These are phyloP conservation scores for Brachystomella parvula DNA, from an alignment of 1,140 invertebrate genomes.

Conservation along the genomic window DNA sequence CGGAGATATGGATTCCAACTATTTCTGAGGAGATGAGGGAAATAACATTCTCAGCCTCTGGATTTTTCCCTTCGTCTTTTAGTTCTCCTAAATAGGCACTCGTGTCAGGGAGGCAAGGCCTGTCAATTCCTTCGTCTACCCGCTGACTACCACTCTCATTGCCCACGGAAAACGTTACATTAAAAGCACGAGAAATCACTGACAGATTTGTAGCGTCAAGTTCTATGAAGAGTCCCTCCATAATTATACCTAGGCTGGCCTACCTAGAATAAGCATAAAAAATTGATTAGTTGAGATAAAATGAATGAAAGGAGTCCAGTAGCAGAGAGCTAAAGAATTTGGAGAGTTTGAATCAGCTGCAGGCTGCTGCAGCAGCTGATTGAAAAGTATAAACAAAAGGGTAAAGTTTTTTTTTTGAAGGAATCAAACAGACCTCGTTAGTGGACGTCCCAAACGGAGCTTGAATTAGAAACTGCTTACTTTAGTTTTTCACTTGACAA, in stretches of 20 bases:
- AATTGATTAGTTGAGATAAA: neutral
- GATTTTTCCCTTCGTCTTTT: neutral
- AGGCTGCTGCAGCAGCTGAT: too few relatives aligned
- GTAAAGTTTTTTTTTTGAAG: too few relatives aligned
- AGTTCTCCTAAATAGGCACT: conserved; percentile 32
- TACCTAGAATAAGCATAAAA: neutral
- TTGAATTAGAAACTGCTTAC: too few relatives aligned
- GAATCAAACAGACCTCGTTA: too few relatives aligned
- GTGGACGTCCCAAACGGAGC: too few relatives aligned
- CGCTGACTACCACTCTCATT: neutral
- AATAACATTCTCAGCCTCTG: neutral
- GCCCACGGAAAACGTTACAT: neutral
- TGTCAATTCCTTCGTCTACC: neutral
- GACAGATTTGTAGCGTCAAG: neutral
- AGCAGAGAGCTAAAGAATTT: neutral
- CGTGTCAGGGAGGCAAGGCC: neutral
- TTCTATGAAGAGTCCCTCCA: neutral
- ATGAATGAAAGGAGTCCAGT: neutral
- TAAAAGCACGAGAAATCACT: neutral
- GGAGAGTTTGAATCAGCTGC: too few relatives aligned
- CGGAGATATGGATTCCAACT: neutral
- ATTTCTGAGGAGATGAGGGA: neutral
- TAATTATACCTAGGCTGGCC: too few relatives aligned
- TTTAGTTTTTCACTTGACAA: too few relatives aligned
- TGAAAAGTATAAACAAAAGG: too few relatives aligned